Evolutionary conservation across 2,113 vertebrate genomes (phyloP).

Genomic region (Prionailurus viverrinus): DNA sequence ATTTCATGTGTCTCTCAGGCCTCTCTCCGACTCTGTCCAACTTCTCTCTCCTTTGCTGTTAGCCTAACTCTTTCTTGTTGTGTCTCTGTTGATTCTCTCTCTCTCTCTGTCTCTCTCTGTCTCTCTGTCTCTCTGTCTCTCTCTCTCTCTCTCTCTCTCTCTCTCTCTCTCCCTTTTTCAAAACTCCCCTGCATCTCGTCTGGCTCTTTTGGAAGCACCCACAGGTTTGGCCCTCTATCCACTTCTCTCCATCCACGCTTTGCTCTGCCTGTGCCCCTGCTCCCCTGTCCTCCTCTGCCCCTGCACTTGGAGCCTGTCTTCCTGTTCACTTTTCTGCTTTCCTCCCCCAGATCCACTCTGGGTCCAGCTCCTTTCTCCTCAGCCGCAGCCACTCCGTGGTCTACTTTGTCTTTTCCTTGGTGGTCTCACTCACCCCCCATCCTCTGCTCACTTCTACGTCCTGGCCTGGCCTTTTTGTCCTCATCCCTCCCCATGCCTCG

Average conservation of each 20-base stretch:
- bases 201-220: not conserved
- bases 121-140: too few relatives aligned
- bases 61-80: not conserved
- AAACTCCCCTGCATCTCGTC: not conserved
- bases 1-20: not conserved
- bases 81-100: not conserved
- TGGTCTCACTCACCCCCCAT: not conserved
- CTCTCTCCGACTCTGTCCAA: constrained; percentile 50
- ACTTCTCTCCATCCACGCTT: not conserved
- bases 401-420: not conserved
- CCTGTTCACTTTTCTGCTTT: not conserved
- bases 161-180: not conserved
- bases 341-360: not conserved
- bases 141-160: not conserved
- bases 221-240: not conserved
- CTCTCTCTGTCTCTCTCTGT: not conserved
- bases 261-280: not conserved
- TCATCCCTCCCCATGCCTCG: not conserved
- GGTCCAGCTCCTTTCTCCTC: not conserved
- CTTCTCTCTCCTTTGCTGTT: constrained; percentile 42
- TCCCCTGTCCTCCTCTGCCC: not conserved
- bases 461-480: not conserved
- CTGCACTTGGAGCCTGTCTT: not conserved
- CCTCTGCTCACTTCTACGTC: not conserved
- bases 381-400: accelerated